phyloP scores from a whole-genome alignment of 2,113 vertebrate species.

The Crocuta crocuta region DNA sequence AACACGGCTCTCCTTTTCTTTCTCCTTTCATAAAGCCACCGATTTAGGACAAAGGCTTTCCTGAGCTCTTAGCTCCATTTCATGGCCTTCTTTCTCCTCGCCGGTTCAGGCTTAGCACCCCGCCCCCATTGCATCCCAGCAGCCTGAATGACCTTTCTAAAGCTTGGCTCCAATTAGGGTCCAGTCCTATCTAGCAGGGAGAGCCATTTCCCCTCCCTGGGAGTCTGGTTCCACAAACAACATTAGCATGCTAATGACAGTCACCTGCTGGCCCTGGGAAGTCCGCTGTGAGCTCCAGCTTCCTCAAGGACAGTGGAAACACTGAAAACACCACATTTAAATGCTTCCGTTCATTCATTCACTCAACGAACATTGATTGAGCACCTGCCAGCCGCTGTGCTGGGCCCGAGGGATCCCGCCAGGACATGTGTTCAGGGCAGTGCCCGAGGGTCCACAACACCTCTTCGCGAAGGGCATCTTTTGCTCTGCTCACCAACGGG shows the following conservation, averaged over 20 bases:
- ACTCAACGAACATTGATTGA: slow-evolving; percentile 49
- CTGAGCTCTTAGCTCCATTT: slow-evolving; percentile 40
- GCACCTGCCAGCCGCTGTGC: slow-evolving; percentile 8
- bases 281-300: background rate
- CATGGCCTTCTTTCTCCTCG: background rate
- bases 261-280: slow-evolving; percentile 58
- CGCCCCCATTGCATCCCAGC: background rate
- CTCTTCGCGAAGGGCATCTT: background rate
- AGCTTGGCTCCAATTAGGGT: slow-evolving; percentile 48
- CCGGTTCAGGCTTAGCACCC: background rate
- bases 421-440: background rate
- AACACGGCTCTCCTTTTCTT: background rate
- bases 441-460: background rate
- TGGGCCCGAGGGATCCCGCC: background rate
- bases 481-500: background rate
- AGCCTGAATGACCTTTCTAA: slow-evolving; percentile 19
- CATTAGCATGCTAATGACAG: slow-evolving; percentile 55
- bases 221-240: slow-evolving; percentile 66
- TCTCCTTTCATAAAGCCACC: slow-evolving; percentile 19
- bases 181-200: background rate
- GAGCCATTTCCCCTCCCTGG: slow-evolving; percentile 55
- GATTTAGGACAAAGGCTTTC: slow-evolving; percentile 51
- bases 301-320: slow-evolving; percentile 63
- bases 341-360: slow-evolving; percentile 50
- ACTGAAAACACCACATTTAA: slow-evolving; percentile 38